A percentile compares a stretch with the other conserved stretches of the same genome.
phyloP scores from a whole-genome alignment of 2,888 invertebrate genomes.

The Hypolimnas misippus region DNA sequence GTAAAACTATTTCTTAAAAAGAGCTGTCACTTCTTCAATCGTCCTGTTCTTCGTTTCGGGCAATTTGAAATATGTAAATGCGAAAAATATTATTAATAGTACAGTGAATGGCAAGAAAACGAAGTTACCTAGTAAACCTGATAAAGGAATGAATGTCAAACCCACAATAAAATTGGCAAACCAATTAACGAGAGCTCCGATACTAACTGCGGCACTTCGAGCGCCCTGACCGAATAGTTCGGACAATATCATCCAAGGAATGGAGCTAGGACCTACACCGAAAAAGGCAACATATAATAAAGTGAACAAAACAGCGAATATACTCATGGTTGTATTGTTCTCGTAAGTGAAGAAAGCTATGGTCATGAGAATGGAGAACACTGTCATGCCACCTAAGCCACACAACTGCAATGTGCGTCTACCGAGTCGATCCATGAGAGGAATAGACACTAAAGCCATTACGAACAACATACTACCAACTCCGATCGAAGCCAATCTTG shows the following conservation, averaged over 20 bases:
- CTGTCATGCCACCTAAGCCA: conserved; percentile 89
- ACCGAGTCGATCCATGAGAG: conserved; percentile 89
- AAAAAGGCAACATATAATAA: conserved; percentile 79
- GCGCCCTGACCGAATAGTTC: conserved; percentile 80
- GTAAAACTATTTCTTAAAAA: conserved; percentile 69
- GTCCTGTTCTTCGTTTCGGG: conserved; percentile 81
- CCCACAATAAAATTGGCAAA: conserved; percentile 82
- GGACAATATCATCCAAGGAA: conserved; percentile 82
- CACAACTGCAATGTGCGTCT: conserved; percentile 87
- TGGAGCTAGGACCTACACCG: conserved; percentile 80
- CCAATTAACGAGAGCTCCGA: conserved; percentile 80
- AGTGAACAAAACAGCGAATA: conserved; percentile 78
- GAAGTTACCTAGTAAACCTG: conserved; percentile 63
- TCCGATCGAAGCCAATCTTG: conserved; percentile 88
- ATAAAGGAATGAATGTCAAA: conserved; percentile 71
- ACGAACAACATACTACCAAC: conserved; percentile 88
- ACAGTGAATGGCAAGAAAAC: conserved; percentile 78
- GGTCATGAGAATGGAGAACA: conserved; percentile 89
- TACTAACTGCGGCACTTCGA: conserved; percentile 77
- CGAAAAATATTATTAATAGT: conserved; percentile 73
- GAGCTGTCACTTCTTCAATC: conserved; percentile 79
- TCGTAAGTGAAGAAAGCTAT: conserved; percentile 75
- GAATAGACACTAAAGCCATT: conserved; percentile 90
- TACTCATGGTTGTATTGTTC: conserved; percentile 71
- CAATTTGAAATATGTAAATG: conserved; percentile 75